Conservation (phyloP, 2,888 invertebrate species). For the Ophioninae sp. region DNA sequence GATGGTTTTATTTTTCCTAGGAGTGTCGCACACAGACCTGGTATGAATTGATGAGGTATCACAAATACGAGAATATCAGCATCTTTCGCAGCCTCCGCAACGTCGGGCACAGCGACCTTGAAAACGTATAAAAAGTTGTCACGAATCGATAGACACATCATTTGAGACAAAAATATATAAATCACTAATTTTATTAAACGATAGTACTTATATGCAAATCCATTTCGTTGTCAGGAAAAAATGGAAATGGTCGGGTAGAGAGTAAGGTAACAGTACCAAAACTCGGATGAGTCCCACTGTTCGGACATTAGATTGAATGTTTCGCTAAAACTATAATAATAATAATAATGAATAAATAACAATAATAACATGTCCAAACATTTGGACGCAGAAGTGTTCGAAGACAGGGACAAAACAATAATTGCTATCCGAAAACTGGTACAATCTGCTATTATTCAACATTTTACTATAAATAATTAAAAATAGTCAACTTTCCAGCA, state of each 20-base stretch:
- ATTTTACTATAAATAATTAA: too few species aligned
- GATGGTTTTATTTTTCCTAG: constrained; percentile 83
- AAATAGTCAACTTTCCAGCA: too few species aligned
- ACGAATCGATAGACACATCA: background rate
- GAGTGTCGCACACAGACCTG: constrained; percentile 82
- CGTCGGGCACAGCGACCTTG: constrained; percentile 85
- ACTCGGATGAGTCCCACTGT: too few species aligned
- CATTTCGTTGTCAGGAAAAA: background rate
- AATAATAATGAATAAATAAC: too few species aligned
- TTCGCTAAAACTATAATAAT: too few species aligned
- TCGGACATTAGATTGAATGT: too few species aligned
- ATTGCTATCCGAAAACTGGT: too few species aligned
- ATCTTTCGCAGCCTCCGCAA: constrained; percentile 84
- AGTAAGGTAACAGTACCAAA: too few species aligned
- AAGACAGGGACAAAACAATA: too few species aligned
- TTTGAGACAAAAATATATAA: background rate
- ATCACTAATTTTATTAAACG: background rate
- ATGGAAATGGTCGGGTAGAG: background rate
- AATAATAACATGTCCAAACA: too few species aligned
- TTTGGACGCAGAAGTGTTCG: too few species aligned
- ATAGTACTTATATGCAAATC: background rate
- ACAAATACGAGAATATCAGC: constrained; percentile 87
- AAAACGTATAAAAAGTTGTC: constrained; percentile 7
- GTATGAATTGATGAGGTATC: constrained; percentile 87
- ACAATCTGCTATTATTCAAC: too few species aligned